These are phyloP conservation scores for Chinchilla lanigera DNA, from an alignment of 2,113 vertebrate genomes.

Conservation along the genomic window DNA sequence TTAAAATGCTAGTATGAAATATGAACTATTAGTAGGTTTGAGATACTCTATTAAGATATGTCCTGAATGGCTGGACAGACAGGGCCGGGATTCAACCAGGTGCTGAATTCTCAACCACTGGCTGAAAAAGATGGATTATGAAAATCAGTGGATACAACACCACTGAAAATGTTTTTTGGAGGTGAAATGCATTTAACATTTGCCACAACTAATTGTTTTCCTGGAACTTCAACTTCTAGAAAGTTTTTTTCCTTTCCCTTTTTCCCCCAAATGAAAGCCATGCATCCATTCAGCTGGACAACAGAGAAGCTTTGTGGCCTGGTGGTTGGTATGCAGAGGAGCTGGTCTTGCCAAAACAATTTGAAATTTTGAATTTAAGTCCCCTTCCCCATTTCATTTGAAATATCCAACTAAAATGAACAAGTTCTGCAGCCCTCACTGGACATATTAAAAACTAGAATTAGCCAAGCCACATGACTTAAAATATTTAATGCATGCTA, in stretches of 20 bases:
- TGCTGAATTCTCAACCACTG: neutral
- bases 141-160: neutral
- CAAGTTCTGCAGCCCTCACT: neutral
- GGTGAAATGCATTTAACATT: constrained; percentile 28
- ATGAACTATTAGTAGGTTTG: constrained; percentile 51
- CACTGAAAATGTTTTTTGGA: constrained; percentile 51
- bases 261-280: constrained; percentile 57
- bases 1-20: constrained; percentile 64
- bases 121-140: neutral
- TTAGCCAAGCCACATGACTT: constrained; percentile 26
- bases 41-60: constrained; percentile 16
- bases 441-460: constrained; percentile 6
- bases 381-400: neutral
- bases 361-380: constrained; percentile 60
- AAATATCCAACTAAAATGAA: constrained; percentile 60
- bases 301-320: constrained; percentile 74
- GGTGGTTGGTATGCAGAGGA: constrained; percentile 55
- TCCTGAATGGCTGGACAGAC: constrained; percentile 34
- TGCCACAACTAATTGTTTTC: constrained; percentile 68
- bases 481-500: constrained; percentile 7
- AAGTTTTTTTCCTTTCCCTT: neutral
- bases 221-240: constrained; percentile 59
- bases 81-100: neutral
- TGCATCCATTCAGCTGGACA: constrained; percentile 65
- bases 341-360: constrained; percentile 71